Percentiles rank a stretch among this genome's conserved stretches.
Conservation (phyloP, 2,888 invertebrate genomes). For the Aleiodes leptofemur region DNA sequence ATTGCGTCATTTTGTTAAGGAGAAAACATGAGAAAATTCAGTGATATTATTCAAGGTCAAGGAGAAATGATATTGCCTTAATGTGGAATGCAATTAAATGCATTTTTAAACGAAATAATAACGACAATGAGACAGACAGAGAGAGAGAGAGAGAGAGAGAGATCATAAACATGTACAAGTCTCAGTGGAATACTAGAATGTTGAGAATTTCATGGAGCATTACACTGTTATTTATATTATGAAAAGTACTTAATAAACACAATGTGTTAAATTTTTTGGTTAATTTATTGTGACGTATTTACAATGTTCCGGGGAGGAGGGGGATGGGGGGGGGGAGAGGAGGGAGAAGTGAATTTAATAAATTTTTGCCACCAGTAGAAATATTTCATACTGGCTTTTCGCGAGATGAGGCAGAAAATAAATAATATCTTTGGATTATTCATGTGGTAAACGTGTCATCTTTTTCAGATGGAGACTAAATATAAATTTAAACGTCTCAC, state of each 20-base stretch:
- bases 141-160: no score
- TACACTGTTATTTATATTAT: not conserved
- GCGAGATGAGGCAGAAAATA: not conserved
- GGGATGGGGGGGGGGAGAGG: no score
- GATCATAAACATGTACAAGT: constrained; percentile 39
- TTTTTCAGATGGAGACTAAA: constrained; percentile 22
- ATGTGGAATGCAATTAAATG: constrained; percentile 61
- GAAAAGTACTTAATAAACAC: constrained; percentile 15
- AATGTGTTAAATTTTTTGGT: constrained; percentile 8
- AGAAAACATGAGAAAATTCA: no score
- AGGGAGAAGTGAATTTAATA: no score
- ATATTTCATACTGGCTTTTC: not conserved
- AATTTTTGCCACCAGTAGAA: not conserved
- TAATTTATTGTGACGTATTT: constrained; percentile 27
- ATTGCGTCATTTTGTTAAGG: no score
- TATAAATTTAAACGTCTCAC: constrained; percentile 8
- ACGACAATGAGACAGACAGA: constrained; percentile 54
- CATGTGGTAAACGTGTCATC: constrained; percentile 20
- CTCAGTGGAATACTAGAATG: constrained; percentile 4
- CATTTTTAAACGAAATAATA: constrained; percentile 58
- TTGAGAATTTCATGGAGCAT: not conserved
- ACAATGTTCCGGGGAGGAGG: not conserved
- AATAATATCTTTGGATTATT: constrained; percentile 18
- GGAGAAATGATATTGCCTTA: not conserved
- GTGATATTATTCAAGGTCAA: not conserved